Evolutionary conservation across 2,113 vertebrate species (phyloP).

Genomic region (Zapus hudsonius): DNA sequence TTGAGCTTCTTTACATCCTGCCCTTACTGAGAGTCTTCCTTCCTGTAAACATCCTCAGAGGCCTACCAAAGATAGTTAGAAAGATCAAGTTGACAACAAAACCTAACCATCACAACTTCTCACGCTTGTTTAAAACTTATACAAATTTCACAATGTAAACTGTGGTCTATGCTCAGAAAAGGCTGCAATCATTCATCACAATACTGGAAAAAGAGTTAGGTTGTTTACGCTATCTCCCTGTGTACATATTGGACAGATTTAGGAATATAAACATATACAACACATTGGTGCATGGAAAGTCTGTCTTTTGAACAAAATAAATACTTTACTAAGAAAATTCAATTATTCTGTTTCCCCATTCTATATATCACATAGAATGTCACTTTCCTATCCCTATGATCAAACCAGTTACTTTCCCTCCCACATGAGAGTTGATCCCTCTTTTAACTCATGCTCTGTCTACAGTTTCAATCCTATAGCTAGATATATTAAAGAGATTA

Average conservation of each 20-base stretch:
- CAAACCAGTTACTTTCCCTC: too few relatives aligned
- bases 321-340: not conserved
- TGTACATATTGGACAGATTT: not conserved
- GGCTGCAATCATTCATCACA: not conserved
- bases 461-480: slow-evolving; percentile 12
- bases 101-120: too few relatives aligned
- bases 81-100: too few relatives aligned
- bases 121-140: not conserved
- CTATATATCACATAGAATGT: too few relatives aligned
- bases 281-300: not conserved
- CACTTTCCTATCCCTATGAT: too few relatives aligned
- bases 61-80: too few relatives aligned
- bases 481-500: not conserved
- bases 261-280: not conserved
- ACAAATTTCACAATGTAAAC: not conserved
- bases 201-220: not conserved
- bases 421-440: not conserved
- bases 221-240: not conserved
- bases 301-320: not conserved
- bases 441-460: not conserved
- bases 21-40: too few relatives aligned
- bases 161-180: not conserved
- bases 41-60: too few relatives aligned
- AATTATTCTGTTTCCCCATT: not conserved
- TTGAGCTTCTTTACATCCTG: too few relatives aligned